Base-by-base conservation (phyloP, 1,140 invertebrate genomes). In the Agrypnia vestita region DNA sequence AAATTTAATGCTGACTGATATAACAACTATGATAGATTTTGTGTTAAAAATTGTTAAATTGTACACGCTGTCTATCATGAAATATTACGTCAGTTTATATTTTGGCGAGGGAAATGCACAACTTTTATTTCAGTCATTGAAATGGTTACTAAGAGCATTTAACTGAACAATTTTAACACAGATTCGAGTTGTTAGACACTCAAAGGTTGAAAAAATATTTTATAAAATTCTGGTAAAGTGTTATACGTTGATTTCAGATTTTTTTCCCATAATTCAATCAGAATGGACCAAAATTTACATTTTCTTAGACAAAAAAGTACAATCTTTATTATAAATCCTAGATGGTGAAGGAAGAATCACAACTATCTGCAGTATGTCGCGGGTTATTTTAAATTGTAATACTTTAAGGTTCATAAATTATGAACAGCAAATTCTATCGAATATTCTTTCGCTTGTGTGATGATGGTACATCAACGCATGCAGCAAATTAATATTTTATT, bases 341-440 rank as follows among this genome's bases (percentile, higher is more conserved):
- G 13, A 15, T 0, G 13, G 47, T 25, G 47, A 51, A 51, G 10
- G 25, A 47, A 11, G 47, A 17, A 51, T 71, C 67, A 13, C 49
- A 71, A 51, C 49, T 51, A 51, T 15, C n/a, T 47, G 19, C 49
- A 49, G 64, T 71, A 71, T 49, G 49, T 69, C 47, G 47, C 17
- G 46, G 21, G 49, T 51, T 71, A 71, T 51, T 71, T 47, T 53
- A 53, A 15, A 71, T 47, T 47, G 15, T 35, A n/a, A 71, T 71
- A 47, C 21, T 47, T 71, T 71, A 71, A 49, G 47, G 25, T 35
- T 35, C 6, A 71, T 43, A 15, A 71, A 25, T 11, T 13, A 51
- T 51, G 67, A 51, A 71, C 67, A 71, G 67, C 67, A 71, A 51
- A 19, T 49, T 71, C n/a, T 49, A 71, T 35, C 21, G 49, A 51